Conservation (phyloP, 2,113 vertebrate genomes). For the Alectura lathami region DNA sequence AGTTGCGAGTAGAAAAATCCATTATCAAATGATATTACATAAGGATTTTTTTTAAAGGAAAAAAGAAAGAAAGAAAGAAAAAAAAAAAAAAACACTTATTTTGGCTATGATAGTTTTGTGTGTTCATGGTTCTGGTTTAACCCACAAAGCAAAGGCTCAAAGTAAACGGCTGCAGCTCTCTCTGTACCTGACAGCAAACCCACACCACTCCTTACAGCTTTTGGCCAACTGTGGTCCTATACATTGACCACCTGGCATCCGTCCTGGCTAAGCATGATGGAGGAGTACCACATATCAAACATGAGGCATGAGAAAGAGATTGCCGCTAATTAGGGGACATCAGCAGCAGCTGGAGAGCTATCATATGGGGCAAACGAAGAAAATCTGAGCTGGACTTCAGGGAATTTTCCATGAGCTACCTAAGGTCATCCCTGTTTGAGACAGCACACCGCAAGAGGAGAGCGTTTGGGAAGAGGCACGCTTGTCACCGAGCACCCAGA, state of each 20-base stretch:
- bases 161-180: accelerated
- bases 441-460: accelerated
- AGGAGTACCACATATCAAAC: accelerated
- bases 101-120: neutral
- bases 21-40: neutral
- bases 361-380: no score
- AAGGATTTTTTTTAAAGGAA: neutral
- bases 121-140: neutral
- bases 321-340: neutral
- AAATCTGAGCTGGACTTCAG: neutral
- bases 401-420: neutral
- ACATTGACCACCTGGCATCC: accelerated
- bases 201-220: accelerated
- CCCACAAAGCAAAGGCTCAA: neutral
- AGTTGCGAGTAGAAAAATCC: neutral
- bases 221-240: accelerated
- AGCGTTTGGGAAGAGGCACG: accelerated
- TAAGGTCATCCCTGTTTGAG: neutral
- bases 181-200: accelerated
- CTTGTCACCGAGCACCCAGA: accelerated
- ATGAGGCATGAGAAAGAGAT: accelerated
- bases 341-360: no score
- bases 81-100: neutral
- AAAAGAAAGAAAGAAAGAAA: neutral
- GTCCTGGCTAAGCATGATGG: accelerated